Evolutionary conservation across 2,888 invertebrate species (phyloP).

Genomic region (Cosmorhoe ocellata): DNA sequence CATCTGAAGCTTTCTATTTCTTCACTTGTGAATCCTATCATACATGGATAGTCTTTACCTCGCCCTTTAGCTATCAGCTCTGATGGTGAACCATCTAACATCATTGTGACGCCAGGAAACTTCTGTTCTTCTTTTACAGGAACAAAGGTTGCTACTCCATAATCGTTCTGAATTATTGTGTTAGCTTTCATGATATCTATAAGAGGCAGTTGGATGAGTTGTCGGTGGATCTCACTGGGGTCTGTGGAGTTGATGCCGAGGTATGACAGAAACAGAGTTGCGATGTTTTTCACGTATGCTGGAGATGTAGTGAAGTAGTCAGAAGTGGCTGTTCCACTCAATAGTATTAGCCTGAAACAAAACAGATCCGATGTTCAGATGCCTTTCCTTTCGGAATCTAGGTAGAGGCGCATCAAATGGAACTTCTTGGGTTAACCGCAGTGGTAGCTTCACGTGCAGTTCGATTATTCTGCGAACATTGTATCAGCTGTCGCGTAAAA

Average conservation of each 20-base stretch:
- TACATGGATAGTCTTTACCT: slow-evolving; percentile 33
- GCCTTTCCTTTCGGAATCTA: no score
- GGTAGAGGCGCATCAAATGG: no score
- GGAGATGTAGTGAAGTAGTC: slow-evolving; percentile 33
- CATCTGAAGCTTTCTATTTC: slow-evolving; percentile 28
- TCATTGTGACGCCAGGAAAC: slow-evolving; percentile 28
- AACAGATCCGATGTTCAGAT: no score
- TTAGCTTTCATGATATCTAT: slow-evolving; percentile 44
- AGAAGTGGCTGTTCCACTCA: slow-evolving; percentile 36
- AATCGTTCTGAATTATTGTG: slow-evolving; percentile 17
- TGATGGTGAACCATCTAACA: slow-evolving; percentile 38
- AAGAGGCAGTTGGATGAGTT: slow-evolving; percentile 28
- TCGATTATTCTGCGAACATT: no score
- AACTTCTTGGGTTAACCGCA: no score
- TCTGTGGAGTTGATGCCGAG: slow-evolving; percentile 54
- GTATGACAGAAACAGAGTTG: slow-evolving; percentile 38
- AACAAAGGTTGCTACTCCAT: slow-evolving; percentile 26
- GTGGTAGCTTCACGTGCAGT: no score
- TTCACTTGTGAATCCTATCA: slow-evolving; percentile 24
- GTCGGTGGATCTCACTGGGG: slow-evolving; percentile 26
- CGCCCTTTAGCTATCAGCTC: slow-evolving; percentile 33
- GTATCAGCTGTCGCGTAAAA: no score
- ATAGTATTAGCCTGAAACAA: slow-evolving; percentile 25
- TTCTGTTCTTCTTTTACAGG: slow-evolving; percentile 33
- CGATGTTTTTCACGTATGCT: slow-evolving; percentile 27